Conservation (phyloP, 92 coral and sea anemone genomes). For the Palythoa heliodiscus region DNA sequence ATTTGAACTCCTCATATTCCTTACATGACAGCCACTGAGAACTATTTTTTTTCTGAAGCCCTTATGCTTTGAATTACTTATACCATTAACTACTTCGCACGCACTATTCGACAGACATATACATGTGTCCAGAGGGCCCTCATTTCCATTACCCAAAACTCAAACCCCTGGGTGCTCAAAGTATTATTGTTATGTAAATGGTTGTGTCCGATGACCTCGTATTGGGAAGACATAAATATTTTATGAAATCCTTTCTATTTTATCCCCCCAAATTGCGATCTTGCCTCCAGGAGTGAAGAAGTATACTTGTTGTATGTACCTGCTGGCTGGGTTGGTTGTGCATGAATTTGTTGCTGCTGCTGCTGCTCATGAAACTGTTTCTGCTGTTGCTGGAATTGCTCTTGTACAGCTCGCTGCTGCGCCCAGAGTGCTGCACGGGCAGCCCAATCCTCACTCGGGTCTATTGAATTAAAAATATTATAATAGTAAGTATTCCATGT, state of each 20-base stretch:
- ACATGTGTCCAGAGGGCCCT: conserved; percentile 40
- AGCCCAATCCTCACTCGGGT: conserved; percentile 94
- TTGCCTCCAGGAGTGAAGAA: no score
- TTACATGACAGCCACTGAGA: no score
- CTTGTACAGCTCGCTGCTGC: conserved; percentile 90
- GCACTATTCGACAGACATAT: neutral
- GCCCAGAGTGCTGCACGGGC: conserved; percentile 98
- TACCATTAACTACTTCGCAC: no score
- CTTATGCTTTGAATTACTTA: no score
- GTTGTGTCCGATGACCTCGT: neutral
- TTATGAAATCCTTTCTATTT: no score
- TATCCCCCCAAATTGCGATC: no score
- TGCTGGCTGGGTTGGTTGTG: conserved; percentile 44
- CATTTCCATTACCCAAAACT: conserved; percentile 26
- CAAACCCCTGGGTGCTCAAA: conserved; percentile 23
- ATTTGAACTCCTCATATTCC: no score
- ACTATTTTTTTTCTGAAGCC: no score
- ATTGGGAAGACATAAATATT: conserved; percentile 15
- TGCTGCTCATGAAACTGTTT: conserved; percentile 47
- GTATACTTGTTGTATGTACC: neutral
- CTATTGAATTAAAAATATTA: conserved; percentile 50
- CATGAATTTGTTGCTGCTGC: conserved; percentile 37
- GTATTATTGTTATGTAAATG: conserved; percentile 1
- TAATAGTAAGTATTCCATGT: neutral
- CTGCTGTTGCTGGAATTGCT: conserved; percentile 78